A percentile compares a stretch with the other conserved stretches of the same genome.
Conservation (phyloP, 23 tunicate genomes). For the Pegea sp. region DNA sequence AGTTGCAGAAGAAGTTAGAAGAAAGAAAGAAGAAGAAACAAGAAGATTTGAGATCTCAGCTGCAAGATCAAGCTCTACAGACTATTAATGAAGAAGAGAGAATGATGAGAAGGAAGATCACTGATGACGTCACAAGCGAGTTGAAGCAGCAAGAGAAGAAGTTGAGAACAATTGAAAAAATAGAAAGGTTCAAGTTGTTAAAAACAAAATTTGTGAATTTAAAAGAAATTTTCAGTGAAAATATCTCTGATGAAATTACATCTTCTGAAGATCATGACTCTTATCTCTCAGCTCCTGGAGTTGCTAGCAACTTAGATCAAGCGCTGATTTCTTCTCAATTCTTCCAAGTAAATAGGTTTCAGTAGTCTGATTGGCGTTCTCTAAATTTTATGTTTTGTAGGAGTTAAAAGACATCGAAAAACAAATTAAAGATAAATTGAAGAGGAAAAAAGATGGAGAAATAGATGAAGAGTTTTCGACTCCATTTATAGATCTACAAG, state of each 20-base stretch:
- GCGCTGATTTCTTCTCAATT: too few relatives aligned
- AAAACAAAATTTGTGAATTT: too few relatives aligned
- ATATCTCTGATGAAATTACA: too few relatives aligned
- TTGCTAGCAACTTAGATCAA: too few relatives aligned
- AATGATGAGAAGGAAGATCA: conserved; percentile 14
- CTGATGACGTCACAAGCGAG: conserved; percentile 27
- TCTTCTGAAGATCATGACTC: too few relatives aligned
- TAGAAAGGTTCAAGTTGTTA: conserved; percentile 6
- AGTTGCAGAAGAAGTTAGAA: conserved; percentile 26
- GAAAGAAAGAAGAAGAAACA: conserved; percentile 28
- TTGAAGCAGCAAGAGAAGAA: conserved; percentile 30
- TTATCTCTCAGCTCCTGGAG: too few relatives aligned
- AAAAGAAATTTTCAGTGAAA: too few relatives aligned
- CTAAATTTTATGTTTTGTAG: conserved; percentile 11
- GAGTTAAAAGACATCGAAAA: conserved; percentile 41
- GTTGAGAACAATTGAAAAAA: conserved; percentile 12
- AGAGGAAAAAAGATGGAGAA: conserved; percentile 5
- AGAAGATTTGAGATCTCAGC: conserved; percentile 17
- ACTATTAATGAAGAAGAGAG: conserved; percentile 37
- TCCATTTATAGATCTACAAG: conserved; percentile 81
- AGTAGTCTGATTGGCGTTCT: too few relatives aligned
- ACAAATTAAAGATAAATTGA: conserved; percentile 18
- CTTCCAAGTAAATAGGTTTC: too few relatives aligned
- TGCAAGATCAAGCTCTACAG: conserved; percentile 15
- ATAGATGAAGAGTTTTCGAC: conserved; percentile 31